phyloP scores from a whole-genome alignment of 64 coral and sea anemone genomes.

The Actinia equina region DNA sequence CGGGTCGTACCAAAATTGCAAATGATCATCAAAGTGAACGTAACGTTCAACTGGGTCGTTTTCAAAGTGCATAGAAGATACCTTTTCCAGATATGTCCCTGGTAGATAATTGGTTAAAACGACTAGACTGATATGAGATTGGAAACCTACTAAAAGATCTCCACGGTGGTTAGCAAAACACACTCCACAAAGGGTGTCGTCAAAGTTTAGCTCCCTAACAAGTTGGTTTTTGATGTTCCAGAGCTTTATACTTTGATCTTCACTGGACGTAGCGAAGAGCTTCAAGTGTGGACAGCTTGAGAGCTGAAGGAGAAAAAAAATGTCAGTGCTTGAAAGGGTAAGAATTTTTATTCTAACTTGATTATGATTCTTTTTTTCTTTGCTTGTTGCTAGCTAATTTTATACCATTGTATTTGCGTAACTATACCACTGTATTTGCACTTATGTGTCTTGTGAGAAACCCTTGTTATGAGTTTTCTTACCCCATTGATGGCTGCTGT shows the following conservation, averaged over 20 bases:
- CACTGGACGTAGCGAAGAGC: conserved; percentile 89
- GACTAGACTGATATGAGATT: conserved; percentile 85
- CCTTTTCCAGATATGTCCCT: conserved; percentile 53
- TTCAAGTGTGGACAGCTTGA: conserved; percentile 70
- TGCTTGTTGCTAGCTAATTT: too few species aligned
- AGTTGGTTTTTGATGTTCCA: conserved; percentile 93
- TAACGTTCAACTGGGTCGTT: conserved; percentile 50
- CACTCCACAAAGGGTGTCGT: conserved; percentile 79
- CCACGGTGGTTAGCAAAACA: conserved; percentile 91
- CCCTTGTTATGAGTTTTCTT: background rate
- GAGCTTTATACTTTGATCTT: conserved; percentile 85
- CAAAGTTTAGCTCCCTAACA: conserved; percentile 77
- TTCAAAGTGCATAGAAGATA: conserved; percentile 64
- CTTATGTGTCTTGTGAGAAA: background rate
- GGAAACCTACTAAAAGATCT: conserved; percentile 94
- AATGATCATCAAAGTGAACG: conserved; percentile 56
- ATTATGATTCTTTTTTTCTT: background rate
- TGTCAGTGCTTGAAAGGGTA: background rate
- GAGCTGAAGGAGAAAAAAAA: conserved; percentile 42
- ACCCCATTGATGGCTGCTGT: conserved; percentile 78
- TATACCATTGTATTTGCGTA: background rate
- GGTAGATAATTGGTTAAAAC: conserved; percentile 82
- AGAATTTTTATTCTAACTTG: background rate
- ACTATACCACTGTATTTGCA: too few species aligned
- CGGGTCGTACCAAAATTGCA: conserved; percentile 64